phyloP scores from a whole-genome alignment of 2,888 invertebrate genomes.

The Coenonympha arcania region DNA sequence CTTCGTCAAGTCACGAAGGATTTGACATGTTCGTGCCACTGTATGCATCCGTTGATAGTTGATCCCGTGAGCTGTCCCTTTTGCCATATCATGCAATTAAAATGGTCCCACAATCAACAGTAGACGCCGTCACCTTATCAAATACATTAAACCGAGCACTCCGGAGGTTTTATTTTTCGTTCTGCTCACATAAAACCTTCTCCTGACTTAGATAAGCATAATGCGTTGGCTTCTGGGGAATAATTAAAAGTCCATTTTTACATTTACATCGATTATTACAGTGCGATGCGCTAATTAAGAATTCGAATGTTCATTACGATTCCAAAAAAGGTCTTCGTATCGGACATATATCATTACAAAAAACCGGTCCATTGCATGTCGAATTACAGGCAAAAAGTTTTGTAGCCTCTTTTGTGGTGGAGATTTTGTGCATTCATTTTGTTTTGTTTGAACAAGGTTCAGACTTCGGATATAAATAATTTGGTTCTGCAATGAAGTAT shows the following conservation, averaged over 20 bases:
- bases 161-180: conserved; percentile 56
- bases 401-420: conserved; percentile 17
- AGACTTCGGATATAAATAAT: background rate
- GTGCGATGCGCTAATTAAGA: conserved; percentile 55
- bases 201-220: conserved; percentile 59
- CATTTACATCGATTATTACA: conserved; percentile 43
- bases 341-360: conserved; percentile 25
- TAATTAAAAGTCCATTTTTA: conserved; percentile 66
- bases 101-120: conserved; percentile 52
- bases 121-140: conserved; percentile 72
- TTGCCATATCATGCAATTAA: conserved; percentile 70
- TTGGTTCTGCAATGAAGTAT: too few species aligned
- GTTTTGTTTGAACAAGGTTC: conserved; percentile 13
- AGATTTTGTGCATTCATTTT: conserved; percentile 17
- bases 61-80: conserved; percentile 34
- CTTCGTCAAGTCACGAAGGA: conserved; percentile 35
- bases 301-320: conserved; percentile 29
- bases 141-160: conserved; percentile 70
- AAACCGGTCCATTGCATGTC: conserved; percentile 24
- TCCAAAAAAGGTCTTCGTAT: conserved; percentile 23
- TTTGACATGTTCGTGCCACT: conserved; percentile 48
- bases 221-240: conserved; percentile 61
- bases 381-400: conserved; percentile 22
- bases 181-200: conserved; percentile 55
- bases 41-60: conserved; percentile 30